Conservation (phyloP, 2,888 invertebrate genomes). For the Acanthosepion esculentum region DNA sequence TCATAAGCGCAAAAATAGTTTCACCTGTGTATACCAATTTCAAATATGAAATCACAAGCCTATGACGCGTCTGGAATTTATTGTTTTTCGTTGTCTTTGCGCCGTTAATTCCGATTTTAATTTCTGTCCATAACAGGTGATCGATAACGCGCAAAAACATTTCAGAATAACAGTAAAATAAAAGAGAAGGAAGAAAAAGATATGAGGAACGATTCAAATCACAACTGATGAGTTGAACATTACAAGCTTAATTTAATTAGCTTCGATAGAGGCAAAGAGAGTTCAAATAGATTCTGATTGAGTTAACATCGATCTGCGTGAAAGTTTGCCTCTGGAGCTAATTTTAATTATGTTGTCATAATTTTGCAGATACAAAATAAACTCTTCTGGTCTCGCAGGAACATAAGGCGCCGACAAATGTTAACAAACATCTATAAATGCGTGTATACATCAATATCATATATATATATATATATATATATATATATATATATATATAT, state of each 20-base stretch:
- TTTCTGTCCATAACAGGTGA: too few relatives aligned
- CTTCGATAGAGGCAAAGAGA: neutral
- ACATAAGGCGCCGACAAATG: neutral
- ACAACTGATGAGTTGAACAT: neutral
- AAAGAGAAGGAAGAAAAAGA: neutral
- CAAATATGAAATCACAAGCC: too few relatives aligned
- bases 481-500: neutral
- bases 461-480: neutral
- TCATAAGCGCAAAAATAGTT: too few relatives aligned
- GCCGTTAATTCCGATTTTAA: too few relatives aligned
- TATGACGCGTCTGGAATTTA: too few relatives aligned
- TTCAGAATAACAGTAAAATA: too few relatives aligned
- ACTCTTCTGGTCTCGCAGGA: neutral
- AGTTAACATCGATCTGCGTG: neutral
- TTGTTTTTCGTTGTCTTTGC: too few relatives aligned
- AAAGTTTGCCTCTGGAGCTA: neutral
- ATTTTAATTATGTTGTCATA: slow-evolving; percentile 1
- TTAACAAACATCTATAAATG: neutral
- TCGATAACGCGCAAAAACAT: too few relatives aligned
- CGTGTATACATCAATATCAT: neutral
- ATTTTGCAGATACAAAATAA: neutral
- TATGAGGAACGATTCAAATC: neutral
- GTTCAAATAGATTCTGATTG: neutral
- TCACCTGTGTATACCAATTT: too few relatives aligned
- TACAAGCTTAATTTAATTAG: slow-evolving; percentile 4